Percentiles rank a stretch among this genome's conserved stretches.
Evolutionary conservation across 2,888 invertebrate genomes (phyloP).

Genomic region (Platypus cylindrus): DNA sequence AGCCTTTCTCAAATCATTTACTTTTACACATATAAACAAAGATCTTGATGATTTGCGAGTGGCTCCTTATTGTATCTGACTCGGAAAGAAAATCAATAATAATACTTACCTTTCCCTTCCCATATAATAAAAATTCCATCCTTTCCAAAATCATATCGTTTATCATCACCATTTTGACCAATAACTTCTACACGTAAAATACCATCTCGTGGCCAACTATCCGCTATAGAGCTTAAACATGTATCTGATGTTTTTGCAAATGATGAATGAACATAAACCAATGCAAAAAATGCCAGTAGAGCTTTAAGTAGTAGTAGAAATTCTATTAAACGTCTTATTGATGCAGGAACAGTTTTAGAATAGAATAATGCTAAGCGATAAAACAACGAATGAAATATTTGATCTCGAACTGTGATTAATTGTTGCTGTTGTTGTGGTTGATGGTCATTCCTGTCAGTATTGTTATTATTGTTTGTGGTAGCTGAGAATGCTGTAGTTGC

Average conservation of each 20-base stretch:
- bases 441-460: no score
- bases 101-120: no score
- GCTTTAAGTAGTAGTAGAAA: constrained; percentile 73
- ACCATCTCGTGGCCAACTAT: constrained; percentile 90
- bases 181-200: constrained; percentile 85
- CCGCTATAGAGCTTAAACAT: constrained; percentile 78
- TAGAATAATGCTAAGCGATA: constrained; percentile 85
- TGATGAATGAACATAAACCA: constrained; percentile 90
- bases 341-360: constrained; percentile 78
- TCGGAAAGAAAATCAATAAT: no score
- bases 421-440: no score
- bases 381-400: constrained; percentile 90
- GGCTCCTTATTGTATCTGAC: no score
- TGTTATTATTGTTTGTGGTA: background rate
- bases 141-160: no score
- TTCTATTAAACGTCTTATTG: constrained; percentile 70
- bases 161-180: no score
- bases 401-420: constrained; percentile 76
- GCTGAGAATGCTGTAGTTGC: background rate
- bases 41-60: no score
- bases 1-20: no score
- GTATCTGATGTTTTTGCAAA: constrained; percentile 88
- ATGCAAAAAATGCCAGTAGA: constrained; percentile 71
- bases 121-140: no score
- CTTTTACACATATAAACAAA: no score